Conservation (phyloP, 1,140 invertebrate species). For the Apolygus lucorum region DNA sequence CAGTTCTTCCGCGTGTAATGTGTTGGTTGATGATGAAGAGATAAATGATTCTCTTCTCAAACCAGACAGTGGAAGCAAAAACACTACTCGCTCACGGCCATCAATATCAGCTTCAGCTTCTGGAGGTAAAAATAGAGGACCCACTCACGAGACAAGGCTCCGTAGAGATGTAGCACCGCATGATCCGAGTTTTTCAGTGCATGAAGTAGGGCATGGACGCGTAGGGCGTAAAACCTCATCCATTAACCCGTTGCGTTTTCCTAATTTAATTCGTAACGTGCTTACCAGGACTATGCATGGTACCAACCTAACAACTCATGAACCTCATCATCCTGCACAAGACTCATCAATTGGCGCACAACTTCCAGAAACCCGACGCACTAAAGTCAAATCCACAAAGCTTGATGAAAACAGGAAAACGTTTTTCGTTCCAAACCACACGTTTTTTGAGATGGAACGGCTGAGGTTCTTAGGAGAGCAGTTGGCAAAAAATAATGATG, state of each 20-base stretch:
- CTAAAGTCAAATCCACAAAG: slow-evolving; percentile 7
- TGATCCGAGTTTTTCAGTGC: slow-evolving; percentile 39
- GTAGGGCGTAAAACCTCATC: not conserved
- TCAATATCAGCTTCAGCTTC: slow-evolving; percentile 39
- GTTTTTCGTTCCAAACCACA: not conserved
- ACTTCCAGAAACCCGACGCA: too few relatives aligned
- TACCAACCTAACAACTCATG: not conserved
- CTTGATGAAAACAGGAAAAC: slow-evolving; percentile 20
- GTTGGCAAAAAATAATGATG: not conserved
- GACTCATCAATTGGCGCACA: too few relatives aligned
- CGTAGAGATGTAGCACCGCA: slow-evolving; percentile 56
- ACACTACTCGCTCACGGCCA: slow-evolving; percentile 27
- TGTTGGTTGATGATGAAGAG: slow-evolving; percentile 59
- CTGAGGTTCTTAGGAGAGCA: too few relatives aligned
- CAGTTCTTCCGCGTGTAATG: slow-evolving; percentile 66
- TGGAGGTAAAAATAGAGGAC: slow-evolving; percentile 50
- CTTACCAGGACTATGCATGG: not conserved
- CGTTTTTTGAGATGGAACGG: not conserved
- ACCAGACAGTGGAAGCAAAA: slow-evolving; percentile 28
- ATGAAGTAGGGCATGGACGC: slow-evolving; percentile 33
- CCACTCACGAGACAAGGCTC: slow-evolving; percentile 33
- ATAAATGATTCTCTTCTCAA: slow-evolving; percentile 47
- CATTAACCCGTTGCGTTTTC: not conserved
- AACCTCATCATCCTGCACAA: not conserved
- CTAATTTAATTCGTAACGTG: not conserved